Evolutionary conservation across 2,113 vertebrate genomes (phyloP).

Genomic region (Oncorhynchus masou): DNA sequence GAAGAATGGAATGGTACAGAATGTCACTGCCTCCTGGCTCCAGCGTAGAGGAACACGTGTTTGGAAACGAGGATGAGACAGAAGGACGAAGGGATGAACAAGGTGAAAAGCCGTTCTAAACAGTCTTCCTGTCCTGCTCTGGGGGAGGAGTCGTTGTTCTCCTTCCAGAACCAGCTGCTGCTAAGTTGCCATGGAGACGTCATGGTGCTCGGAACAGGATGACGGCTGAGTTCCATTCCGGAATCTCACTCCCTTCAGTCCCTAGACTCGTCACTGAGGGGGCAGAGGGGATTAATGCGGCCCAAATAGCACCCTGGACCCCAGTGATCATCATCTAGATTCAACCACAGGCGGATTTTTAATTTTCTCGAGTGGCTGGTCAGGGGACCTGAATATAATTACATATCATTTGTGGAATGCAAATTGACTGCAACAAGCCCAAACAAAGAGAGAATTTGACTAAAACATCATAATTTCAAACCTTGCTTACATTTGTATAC

Average conservation of each 20-base stretch:
- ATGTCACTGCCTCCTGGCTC: slow-evolving; percentile 34
- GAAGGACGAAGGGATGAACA: slow-evolving; percentile 33
- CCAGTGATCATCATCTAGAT: no score
- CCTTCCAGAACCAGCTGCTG: slow-evolving; percentile 67
- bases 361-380: no score
- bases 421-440: no score
- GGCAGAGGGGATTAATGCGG: no score
- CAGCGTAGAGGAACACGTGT: not conserved
- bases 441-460: no score
- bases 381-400: no score
- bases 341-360: no score
- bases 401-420: no score
- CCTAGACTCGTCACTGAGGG: no score
- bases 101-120: slow-evolving; percentile 50
- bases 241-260: slow-evolving; percentile 34
- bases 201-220: slow-evolving; percentile 63
- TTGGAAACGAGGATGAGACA: slow-evolving; percentile 21
- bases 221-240: slow-evolving; percentile 36
- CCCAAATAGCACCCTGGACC: no score
- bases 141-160: slow-evolving; percentile 44
- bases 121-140: slow-evolving; percentile 54
- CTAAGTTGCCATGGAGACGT: slow-evolving; percentile 70
- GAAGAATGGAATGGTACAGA: slow-evolving; percentile 18
- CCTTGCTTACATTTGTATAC: no score
- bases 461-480: no score